Evolutionary conservation across 2,113 vertebrate genomes (phyloP).

Genomic region (Gobius niger): DNA sequence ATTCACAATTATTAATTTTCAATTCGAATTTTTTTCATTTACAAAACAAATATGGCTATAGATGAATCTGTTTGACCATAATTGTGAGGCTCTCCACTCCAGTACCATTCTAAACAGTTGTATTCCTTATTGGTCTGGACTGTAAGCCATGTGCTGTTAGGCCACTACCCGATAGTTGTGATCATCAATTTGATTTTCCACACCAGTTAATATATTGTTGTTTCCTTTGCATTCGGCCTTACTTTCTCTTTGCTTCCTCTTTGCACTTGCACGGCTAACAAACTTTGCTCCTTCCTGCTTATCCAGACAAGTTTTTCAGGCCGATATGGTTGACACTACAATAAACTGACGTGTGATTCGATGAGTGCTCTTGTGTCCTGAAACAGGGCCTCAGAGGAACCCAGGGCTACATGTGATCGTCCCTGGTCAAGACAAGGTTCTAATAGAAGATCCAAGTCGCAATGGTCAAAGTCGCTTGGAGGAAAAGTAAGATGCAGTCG

Average conservation of each 20-base stretch:
- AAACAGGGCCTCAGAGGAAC: conserved; percentile 86
- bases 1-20: too few species aligned
- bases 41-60: too few species aligned
- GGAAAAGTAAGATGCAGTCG: conserved; percentile 86
- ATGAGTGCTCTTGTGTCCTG: conserved; percentile 67
- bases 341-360: conserved; percentile 14
- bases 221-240: conserved; percentile 13
- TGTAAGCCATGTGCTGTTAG: too few species aligned
- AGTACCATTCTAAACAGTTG: too few species aligned
- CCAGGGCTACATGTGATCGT: conserved; percentile 88
- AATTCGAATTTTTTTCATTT: conserved; percentile 1
- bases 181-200: background rate
- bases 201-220: background rate
- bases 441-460: conserved; percentile 87
- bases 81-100: too few species aligned
- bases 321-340: background rate
- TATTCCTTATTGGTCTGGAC: too few species aligned
- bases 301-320: conserved; percentile 17
- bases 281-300: conserved; percentile 14
- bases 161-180: too few species aligned
- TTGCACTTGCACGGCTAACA: conserved; percentile 60
- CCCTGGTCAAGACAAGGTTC: conserved; percentile 89
- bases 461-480: conserved; percentile 90
- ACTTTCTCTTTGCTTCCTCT: conserved; percentile 18
- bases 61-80: too few species aligned